Conservation (phyloP, 2,888 invertebrate genomes). For the Bibio marci region DNA sequence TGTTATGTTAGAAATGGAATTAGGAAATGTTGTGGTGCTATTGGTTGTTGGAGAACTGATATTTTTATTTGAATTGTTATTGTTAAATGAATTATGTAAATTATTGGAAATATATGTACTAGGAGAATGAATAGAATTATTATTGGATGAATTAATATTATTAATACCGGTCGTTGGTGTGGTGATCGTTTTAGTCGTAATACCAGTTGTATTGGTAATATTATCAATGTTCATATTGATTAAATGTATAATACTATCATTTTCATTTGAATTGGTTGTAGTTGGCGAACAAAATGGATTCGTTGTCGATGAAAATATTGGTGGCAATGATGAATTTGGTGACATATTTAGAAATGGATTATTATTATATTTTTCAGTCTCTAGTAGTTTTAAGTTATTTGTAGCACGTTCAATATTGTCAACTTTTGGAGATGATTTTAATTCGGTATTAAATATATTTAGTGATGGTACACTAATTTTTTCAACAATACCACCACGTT, state of each 20-base stretch:
- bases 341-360: slow-evolving; percentile 10
- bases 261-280: not conserved
- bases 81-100: not conserved
- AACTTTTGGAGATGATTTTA: slow-evolving; percentile 4
- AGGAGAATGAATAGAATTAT: slow-evolving; percentile 2
- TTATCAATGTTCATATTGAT: not conserved
- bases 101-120: slow-evolving; percentile 1
- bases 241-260: not conserved
- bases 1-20: not conserved
- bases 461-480: slow-evolving; percentile 15
- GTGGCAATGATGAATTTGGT: not conserved
- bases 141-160: too few relatives aligned
- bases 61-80: not conserved
- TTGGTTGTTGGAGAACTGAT: slow-evolving; percentile 1
- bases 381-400: not conserved
- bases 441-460: slow-evolving; percentile 8
- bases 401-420: slow-evolving; percentile 2
- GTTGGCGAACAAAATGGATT: slow-evolving; percentile 5
- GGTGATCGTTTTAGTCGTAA: not conserved
- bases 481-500: slow-evolving; percentile 23
- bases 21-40: not conserved
- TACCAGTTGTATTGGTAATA: too few relatives aligned
- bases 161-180: too few relatives aligned
- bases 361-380: not conserved
- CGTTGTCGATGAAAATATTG: not conserved